These are phyloP conservation scores for Epizoanthus stellaris DNA, from an alignment of 92 coral and sea anemone species.

Conservation along the genomic window DNA sequence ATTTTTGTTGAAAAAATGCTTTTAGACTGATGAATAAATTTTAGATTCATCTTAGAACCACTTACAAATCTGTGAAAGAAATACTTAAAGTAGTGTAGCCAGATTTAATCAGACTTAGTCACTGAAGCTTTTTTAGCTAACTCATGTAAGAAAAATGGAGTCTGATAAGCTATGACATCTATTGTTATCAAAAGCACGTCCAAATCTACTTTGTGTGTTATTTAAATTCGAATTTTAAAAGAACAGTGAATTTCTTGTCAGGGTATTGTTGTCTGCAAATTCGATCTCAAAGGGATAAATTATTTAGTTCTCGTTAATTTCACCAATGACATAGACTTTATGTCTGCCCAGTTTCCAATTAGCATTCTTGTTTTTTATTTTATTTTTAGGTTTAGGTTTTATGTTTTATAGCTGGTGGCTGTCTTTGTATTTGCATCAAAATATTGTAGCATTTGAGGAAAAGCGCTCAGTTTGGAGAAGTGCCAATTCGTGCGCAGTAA, in stretches of 20 bases:
- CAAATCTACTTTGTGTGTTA: background rate
- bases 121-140: too few species aligned
- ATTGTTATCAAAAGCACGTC: background rate
- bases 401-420: constrained; percentile 40
- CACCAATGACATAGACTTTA: background rate
- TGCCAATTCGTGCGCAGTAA: constrained; percentile 4
- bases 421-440: background rate
- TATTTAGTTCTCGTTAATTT: background rate
- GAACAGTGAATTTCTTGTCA: background rate
- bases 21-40: background rate
- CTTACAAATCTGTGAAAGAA: background rate
- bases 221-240: background rate
- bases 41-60: background rate
- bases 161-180: too few species aligned
- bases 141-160: too few species aligned
- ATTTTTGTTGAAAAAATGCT: background rate
- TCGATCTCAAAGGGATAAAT: background rate
- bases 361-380: constrained; percentile 10
- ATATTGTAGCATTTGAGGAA: background rate
- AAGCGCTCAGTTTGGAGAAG: constrained; percentile 12
- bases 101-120: too few species aligned
- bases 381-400: background rate
- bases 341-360: constrained; percentile 14
- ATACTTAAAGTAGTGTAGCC: too few species aligned
- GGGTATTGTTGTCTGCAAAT: background rate